Base-by-base conservation (phyloP, 2,113 vertebrate genomes). In the Chinchilla lanigera region DNA sequence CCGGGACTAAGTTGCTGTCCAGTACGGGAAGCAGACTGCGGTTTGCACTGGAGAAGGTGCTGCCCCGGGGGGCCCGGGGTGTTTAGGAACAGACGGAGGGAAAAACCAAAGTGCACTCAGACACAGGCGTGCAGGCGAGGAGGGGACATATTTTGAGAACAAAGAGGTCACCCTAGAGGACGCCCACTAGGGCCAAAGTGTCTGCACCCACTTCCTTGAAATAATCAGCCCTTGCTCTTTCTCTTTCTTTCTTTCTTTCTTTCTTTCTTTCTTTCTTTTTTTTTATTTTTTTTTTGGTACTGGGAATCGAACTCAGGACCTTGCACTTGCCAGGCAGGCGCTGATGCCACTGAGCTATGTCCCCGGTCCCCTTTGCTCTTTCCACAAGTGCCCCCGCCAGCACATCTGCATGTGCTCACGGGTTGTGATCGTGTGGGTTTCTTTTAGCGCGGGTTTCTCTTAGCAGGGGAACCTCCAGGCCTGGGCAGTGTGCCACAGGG, bases 111-210 rank as follows among this genome's bases (percentile, higher is more conserved):
- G 52, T 20, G 30, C 63, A 89, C 41, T 56, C 19, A 4, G 16
- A 50, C 2, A 35, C 50, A 41, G 47, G 75, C 86, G 60, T 80
- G 86, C 90, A 85, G 50, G 17, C 83, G 86, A 96, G 60, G 47
- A 73, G 81, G 91, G 35, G 85, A 82, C 14, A 1, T 61, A 61
- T 92, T 88, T 90, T 11, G 78, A 58, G 30, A 81, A 83, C 4
- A 14, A 33, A 30, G 71, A 83, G 0, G 24, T 88, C 0, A 47
- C 83, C 75, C 17, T 60, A 41, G 8, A 63, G 5, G 28, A 84
- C 41, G 11, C 30, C 30, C n/a, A 35, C 30, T 52, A 22, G 44
- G 56, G 35, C 5, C 81, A 90, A 73, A 30, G 24, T 26, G 30
- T 91, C 77, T 90, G 33, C 35, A 81, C 61, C 41, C 44, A 54